phyloP scores from a whole-genome alignment of 2,888 invertebrate genomes.

The Stenodema calcarata region DNA sequence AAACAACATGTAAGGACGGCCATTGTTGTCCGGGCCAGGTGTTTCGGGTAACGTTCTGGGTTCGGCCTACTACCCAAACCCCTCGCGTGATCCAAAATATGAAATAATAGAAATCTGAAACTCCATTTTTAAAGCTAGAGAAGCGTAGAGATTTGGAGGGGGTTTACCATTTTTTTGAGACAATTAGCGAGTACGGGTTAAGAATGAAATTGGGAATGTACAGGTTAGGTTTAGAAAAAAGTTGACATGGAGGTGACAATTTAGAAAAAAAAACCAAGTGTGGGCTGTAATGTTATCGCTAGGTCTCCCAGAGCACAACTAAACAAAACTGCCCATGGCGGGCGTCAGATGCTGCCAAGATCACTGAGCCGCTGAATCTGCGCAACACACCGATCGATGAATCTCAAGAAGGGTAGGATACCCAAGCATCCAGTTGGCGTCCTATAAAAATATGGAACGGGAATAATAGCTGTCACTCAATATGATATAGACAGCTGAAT shows the following conservation, averaged over 20 bases:
- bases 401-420: not conserved
- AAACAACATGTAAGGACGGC: not conserved
- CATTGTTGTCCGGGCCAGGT: not conserved
- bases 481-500: constrained; percentile 7
- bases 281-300: not conserved
- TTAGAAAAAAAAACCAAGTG: not conserved
- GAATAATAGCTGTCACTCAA: constrained; percentile 38
- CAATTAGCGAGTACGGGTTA: not conserved
- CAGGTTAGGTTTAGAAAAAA: not conserved
- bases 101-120: not conserved
- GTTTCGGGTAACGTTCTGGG: not conserved
- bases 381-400: constrained; percentile 42
- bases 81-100: not conserved
- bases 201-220: not conserved
- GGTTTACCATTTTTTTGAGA: not conserved
- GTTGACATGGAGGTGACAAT: not conserved
- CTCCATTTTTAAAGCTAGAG: not conserved
- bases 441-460: constrained; percentile 32
- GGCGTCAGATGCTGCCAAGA: constrained; percentile 11
- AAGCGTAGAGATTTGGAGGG: not conserved
- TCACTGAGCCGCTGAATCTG: constrained; percentile 29
- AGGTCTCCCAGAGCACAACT: constrained; percentile 27
- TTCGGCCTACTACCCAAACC: not conserved
- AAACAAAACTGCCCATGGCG: not conserved
- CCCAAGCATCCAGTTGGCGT: not conserved